phyloP scores from a whole-genome alignment of 2,797 vertebrate species.

The Gymnocypris eckloni region DNA sequence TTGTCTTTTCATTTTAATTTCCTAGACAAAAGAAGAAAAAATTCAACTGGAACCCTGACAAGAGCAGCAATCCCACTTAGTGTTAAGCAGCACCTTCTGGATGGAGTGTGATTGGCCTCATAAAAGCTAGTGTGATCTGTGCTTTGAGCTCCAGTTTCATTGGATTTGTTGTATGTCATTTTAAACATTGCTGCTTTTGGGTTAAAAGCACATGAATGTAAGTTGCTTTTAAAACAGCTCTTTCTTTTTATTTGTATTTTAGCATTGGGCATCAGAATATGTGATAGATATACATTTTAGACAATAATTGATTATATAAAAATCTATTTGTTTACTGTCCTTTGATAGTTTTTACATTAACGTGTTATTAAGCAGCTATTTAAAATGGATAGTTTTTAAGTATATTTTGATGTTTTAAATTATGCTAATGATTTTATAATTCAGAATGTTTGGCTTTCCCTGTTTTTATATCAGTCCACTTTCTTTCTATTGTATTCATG shows the following conservation, averaged over 20 bases:
- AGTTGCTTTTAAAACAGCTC: background rate
- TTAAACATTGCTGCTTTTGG: background rate
- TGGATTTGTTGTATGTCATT: conserved; percentile 10
- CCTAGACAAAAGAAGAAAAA: conserved; percentile 43
- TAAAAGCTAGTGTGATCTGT: background rate
- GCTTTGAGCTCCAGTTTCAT: background rate
- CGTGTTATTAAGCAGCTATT: background rate
- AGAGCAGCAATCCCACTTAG: background rate
- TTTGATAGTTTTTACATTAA: background rate
- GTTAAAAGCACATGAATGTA: background rate
- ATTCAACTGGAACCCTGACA: conserved; percentile 45
- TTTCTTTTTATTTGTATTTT: background rate
- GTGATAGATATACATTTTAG: background rate
- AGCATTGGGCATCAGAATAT: background rate
- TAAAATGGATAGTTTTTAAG: background rate
- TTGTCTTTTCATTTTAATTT: conserved; percentile 21
- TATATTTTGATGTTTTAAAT: background rate
- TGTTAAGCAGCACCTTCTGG: background rate
- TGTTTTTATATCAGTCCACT: background rate
- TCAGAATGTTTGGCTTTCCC: background rate
- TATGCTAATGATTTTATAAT: background rate
- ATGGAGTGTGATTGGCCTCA: background rate
- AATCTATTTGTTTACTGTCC: background rate
- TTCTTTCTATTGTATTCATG: background rate
- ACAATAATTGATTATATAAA: background rate